Conservation (phyloP, 2,797 vertebrate genomes). For the Buceros bicornis region DNA sequence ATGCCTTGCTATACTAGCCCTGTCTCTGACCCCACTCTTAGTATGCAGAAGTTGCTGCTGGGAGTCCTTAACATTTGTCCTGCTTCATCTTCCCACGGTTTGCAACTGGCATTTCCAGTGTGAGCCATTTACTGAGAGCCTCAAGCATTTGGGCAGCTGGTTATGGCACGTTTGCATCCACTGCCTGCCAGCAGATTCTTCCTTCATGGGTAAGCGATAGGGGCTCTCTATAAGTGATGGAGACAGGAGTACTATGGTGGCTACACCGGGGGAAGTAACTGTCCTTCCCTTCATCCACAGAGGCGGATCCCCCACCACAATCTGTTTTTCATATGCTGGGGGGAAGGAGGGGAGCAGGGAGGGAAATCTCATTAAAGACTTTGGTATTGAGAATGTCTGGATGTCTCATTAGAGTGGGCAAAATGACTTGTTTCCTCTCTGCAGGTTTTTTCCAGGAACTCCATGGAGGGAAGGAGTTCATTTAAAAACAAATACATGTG, state of each 20-base stretch:
- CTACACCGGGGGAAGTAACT: neutral
- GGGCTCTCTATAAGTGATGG: neutral
- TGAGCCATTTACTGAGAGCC: neutral
- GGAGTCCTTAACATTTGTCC: neutral
- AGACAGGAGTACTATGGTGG: rapidly evolving
- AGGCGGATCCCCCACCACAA: neutral
- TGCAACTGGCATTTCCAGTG: rapidly evolving
- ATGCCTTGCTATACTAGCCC: neutral
- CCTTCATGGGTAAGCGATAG: neutral
- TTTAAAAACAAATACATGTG: slow-evolving; percentile 18
- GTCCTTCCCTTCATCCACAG: neutral
- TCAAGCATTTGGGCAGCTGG: neutral
- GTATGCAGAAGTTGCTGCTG: neutral
- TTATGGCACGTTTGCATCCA: rapidly evolving
- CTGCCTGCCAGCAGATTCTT: neutral
- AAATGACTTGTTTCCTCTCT: neutral
- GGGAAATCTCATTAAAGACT: neutral
- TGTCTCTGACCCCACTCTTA: neutral
- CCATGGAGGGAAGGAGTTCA: neutral
- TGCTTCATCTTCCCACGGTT: neutral
- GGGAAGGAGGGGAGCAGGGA: neutral
- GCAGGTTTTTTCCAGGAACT: neutral
- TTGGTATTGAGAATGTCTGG: neutral
- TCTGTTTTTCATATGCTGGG: neutral
- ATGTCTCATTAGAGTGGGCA: neutral